Evolutionary conservation across 2,888 invertebrate species (phyloP).

Genomic region (Antitype chi): DNA sequence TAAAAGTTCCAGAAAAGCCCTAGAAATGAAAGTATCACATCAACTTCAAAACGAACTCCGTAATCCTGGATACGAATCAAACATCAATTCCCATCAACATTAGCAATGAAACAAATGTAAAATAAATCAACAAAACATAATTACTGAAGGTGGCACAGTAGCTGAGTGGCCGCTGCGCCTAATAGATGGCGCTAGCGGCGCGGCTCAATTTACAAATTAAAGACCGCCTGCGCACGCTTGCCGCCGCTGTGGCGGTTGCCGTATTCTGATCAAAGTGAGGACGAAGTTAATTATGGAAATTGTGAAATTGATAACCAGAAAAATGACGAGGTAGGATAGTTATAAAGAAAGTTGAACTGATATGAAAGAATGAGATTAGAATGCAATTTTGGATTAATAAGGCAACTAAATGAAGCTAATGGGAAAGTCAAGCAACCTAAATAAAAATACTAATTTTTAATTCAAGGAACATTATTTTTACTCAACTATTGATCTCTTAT

Average conservation of each 20-base stretch:
- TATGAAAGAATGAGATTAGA: not conserved
- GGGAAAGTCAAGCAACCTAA: not conserved
- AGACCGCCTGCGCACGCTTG: conserved; percentile 78
- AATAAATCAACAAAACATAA: conserved; percentile 57
- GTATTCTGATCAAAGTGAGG: conserved; percentile 71
- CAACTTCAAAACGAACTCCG: not conserved
- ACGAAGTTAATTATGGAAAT: not conserved
- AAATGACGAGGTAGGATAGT: not conserved
- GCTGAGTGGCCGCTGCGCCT: conserved; percentile 76
- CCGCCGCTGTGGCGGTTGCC: conserved; percentile 69
- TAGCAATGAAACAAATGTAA: conserved; percentile 48
- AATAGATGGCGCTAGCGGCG: conserved; percentile 84
- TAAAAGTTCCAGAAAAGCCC: not conserved
- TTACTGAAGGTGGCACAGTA: conserved; percentile 64
- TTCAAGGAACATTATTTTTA: not conserved
- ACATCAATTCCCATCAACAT: conserved; percentile 56
- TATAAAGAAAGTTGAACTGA: not conserved
- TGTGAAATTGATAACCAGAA: not conserved
- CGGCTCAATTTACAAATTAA: conserved; percentile 88
- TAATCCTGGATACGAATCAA: conserved; percentile 30
- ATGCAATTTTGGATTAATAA: not conserved
- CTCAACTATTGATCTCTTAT: not conserved
- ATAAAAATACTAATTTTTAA: not conserved
- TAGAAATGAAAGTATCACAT: not conserved
- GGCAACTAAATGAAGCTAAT: not conserved